phyloP scores from a whole-genome alignment of 2,113 vertebrate species.

The Sciurus niger region DNA sequence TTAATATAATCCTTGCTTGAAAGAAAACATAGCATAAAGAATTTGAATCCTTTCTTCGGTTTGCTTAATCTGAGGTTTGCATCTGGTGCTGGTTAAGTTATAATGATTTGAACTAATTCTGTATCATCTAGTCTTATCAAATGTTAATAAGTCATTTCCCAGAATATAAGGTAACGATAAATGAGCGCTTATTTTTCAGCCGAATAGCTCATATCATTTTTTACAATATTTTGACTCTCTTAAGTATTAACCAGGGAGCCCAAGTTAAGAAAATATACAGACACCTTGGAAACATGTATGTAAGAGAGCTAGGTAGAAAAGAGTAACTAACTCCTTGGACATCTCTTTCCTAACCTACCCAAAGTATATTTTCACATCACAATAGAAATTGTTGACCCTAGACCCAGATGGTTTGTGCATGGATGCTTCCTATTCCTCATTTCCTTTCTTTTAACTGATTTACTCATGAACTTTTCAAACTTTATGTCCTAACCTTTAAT shows the following conservation, averaged over 20 bases:
- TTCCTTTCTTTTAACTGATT: background rate
- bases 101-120: background rate
- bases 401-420: background rate
- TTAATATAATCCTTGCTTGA: conserved; percentile 34
- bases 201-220: background rate
- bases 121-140: background rate
- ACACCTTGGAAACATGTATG: background rate
- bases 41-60: conserved; percentile 11
- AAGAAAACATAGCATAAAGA: conserved; percentile 29
- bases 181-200: background rate
- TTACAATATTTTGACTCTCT: background rate
- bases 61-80: background rate
- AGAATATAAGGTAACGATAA: background rate
- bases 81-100: background rate
- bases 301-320: background rate
- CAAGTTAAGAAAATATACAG: background rate
- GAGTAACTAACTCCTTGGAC: background rate
- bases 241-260: background rate
- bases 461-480: background rate
- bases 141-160: conserved; percentile 24
- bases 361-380: background rate
- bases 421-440: background rate
- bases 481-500: background rate
- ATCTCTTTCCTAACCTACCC: background rate
- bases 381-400: background rate